Conservation (phyloP, 2,113 vertebrate species). For the Stegostoma tigrinum region DNA sequence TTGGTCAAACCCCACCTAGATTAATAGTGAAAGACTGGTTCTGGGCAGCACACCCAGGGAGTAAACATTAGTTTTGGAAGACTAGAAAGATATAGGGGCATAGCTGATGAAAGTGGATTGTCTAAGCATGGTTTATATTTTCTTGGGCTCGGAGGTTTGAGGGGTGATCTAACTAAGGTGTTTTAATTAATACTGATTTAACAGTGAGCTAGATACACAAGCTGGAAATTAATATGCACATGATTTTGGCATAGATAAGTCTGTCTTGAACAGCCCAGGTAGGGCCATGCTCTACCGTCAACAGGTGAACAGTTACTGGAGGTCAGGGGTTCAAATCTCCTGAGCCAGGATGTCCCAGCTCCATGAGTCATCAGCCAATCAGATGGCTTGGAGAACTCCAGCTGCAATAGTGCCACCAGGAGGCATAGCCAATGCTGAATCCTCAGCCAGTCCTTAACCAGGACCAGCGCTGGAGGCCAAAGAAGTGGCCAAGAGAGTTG, state of each 20-base stretch:
- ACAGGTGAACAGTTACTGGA: not conserved
- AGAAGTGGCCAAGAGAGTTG: too few species aligned
- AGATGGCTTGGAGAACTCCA: not conserved
- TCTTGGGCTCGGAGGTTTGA: not conserved
- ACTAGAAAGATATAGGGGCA: not conserved
- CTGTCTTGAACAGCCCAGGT: not conserved
- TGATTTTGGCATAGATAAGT: not conserved
- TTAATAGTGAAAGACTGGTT: not conserved
- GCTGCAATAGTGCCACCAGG: too few species aligned
- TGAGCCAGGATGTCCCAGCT: not conserved
- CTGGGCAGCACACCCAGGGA: not conserved
- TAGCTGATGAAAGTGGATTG: not conserved
- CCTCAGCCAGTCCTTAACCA: not conserved
- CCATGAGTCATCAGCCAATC: not conserved
- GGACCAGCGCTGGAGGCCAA: not conserved
- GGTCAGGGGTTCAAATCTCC: too few species aligned
- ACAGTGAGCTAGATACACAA: not conserved
- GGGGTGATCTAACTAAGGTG: not conserved
- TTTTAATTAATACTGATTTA: not conserved
- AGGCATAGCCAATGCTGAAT: too few species aligned
- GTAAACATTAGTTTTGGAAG: not conserved
- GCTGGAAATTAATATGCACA: not conserved
- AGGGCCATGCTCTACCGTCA: not conserved
- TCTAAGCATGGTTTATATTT: not conserved
- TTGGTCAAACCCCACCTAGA: not conserved